Base-by-base conservation (phyloP, 2,888 invertebrate species). In the Caenorhabditis drosophilae region DNA sequence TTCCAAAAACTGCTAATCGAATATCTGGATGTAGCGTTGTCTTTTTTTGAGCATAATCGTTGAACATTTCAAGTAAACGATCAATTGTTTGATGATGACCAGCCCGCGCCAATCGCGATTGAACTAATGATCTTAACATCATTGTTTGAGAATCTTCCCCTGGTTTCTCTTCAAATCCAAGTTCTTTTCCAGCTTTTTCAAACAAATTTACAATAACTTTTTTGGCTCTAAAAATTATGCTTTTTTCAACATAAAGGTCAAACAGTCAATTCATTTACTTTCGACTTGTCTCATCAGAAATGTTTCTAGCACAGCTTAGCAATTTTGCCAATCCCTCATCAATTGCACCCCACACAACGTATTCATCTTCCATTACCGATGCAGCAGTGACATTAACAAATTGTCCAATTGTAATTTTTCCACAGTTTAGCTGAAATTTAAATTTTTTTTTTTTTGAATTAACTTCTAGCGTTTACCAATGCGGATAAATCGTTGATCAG, bases 401-500 rank as follows among this genome's bases (percentile, higher is more conserved):
- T 83, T 92, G 85, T 0, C 90, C 90, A 12, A 93, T 92, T 59
- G 90, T 89, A 3, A 90, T 89, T 71, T 90, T 89, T 0, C 94
- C 94, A 3, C 93, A 91, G 86, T 91, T 16, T 82, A 84, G 84
- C 70, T 69, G 26, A 40, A 66, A 49, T 4, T 11, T 16, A 36
- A 7, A 25, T 47, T 4, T 12, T 47, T 11, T 27, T 27, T 40
- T n/a, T 23, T 52, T 40, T 22, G 38, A 7, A 49, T 16, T n/a
- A 34, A 25, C 1, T n/a, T n/a, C n/a, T n/a, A n/a, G n/a, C n/a
- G 81, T 84, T 76, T 76, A 88, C 93, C 86, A 94, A 88, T 34
- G 94, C 93, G 84, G 93, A 94, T 77, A 94, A 88, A 85, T 96
- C 96, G 84, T 92, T 92, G 62, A 93, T 88, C 11, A 96, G 86